Evolutionary conservation across 1,140 invertebrate species (phyloP), one percentile per base, ranked within the genome.

Genomic region (Anastrepha obliqua): DNA sequence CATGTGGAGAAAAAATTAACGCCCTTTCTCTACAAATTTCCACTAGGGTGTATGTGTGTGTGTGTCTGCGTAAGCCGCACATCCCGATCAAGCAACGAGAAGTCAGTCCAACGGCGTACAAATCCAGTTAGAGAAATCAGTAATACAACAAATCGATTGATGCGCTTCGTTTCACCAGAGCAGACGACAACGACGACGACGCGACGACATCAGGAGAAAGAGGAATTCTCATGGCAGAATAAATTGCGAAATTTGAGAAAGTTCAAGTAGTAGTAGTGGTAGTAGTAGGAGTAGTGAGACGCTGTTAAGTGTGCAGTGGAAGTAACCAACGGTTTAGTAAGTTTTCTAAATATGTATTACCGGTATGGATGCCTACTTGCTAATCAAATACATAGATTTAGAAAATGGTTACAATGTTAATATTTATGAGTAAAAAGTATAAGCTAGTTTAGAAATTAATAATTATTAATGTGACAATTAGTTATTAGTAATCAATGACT

Each of bases 321-420:
- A 7, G 4, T 55, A 17, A 17, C 6, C n/a, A 81, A 55, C n/a
- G 47, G 9, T 81, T 81, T 81, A 20, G 47, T 51, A 55, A 55
- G n/a, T 81, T 2, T 0, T 20, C 9, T 55, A 55, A 55, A 17
- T 81, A 47, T 9, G n/a, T 81, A n/a, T 29, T 29, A 29, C 1
- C 29, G 29, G 29, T 29, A 29, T 29, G 29, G 29, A 29, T 11
- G 15, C 67, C n/a, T 44, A 70, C 44, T 58, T 13, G 44, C 47
- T 55, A 62, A 20, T 55, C n/a, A 44, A 20, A 44, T n/a, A 62
- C 13, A 62, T 55, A 51, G 42, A n/a, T 78, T 55, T 15, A 5
- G 47, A 78, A 78, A 78, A 39, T 29, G 15, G 74, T 81, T 81
- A 81, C 74, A 81, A 55, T 81, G 74, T 86, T 86, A 86, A 86